A percentile compares a stretch with the other conserved stretches of the same genome.
phyloP scores from a whole-genome alignment of 1,140 invertebrate genomes.

The Cydia pomonella region DNA sequence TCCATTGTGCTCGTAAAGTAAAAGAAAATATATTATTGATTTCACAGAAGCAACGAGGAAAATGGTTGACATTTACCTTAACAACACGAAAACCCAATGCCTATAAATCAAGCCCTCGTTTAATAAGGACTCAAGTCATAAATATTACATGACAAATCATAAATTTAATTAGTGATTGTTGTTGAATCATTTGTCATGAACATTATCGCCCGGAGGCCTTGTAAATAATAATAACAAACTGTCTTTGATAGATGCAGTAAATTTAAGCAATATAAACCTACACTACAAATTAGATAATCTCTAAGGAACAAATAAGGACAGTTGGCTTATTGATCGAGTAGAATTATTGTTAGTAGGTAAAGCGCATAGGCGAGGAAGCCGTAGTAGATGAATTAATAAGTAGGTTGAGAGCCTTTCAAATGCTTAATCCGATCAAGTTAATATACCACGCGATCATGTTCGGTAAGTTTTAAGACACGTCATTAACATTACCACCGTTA shows the following conservation, averaged over 20 bases:
- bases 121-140: constrained; percentile 13
- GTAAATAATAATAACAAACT: constrained; percentile 24
- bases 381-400: constrained; percentile 51
- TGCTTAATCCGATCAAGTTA: constrained; percentile 30
- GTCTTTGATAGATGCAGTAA: constrained; percentile 20
- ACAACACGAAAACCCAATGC: neutral
- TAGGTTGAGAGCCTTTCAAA: constrained; percentile 53
- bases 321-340: constrained; percentile 25
- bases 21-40: neutral
- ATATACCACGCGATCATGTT: neutral
- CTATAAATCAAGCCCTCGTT: constrained; percentile 18
- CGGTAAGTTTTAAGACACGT: neutral
- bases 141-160: constrained; percentile 19
- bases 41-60: neutral
- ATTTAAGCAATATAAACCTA: constrained; percentile 28
- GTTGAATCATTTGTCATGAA: constrained; percentile 27
- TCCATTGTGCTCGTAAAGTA: neutral
- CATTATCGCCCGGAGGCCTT: constrained; percentile 17
- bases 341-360: constrained; percentile 39
- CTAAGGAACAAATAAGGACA: constrained; percentile 15
- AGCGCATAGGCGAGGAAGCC: constrained; percentile 49
- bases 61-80: neutral
- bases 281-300: constrained; percentile 11
- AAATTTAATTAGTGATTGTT: constrained; percentile 21
- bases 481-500: neutral